Base-by-base conservation (phyloP, 23 tunicate species). In the Clavelina lepadiformis region DNA sequence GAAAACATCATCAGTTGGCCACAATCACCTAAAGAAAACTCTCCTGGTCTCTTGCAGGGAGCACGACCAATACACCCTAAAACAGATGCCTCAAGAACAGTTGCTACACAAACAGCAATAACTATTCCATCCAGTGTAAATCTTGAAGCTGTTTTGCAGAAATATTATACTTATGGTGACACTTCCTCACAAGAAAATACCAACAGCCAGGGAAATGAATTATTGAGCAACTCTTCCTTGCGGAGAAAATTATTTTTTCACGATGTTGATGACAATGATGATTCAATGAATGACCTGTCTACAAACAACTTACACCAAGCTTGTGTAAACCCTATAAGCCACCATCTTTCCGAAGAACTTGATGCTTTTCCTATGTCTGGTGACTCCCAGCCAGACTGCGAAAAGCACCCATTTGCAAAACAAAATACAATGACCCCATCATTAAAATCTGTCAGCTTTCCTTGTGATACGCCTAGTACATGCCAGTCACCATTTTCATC, bases 241-340 rank as follows among this genome's bases (percentile, higher is more conserved):
- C 81, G 95, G 51, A 35, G 95, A 53, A 86, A 79, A 60, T 57
- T 86, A 1, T 86, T 86, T 72, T 76, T 69, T 61, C 83, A 71
- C 1, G 82, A 76, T 46, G 57, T 46, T 3, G 57, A 46, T 28
- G 57, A 66, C 35, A 36, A n/a, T 6, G 72, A 23, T 3, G 65
- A 59, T 29, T 7, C 7, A 26, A 36, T 28, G 4, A 19, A 18
- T 13, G 57, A 46, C 57, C 33, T 28, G 29, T 5, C 26, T 19
- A 3, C 24, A 19, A 24, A 22, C 5, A 41, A 15, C 15, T n/a
- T 23, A 3, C 20, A 66, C 15, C 46, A 66, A 24, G 35, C 33
- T 4, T n/a, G n/a, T n/a, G n/a, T n/a, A 19, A 46, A 46, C 19
- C n/a, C 0, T 46, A n/a, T 46, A 46, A n/a, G 20, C 0, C 20